phyloP scores from a whole-genome alignment of 1,140 invertebrate species.

The Pentalonia nigronervosa region DNA sequence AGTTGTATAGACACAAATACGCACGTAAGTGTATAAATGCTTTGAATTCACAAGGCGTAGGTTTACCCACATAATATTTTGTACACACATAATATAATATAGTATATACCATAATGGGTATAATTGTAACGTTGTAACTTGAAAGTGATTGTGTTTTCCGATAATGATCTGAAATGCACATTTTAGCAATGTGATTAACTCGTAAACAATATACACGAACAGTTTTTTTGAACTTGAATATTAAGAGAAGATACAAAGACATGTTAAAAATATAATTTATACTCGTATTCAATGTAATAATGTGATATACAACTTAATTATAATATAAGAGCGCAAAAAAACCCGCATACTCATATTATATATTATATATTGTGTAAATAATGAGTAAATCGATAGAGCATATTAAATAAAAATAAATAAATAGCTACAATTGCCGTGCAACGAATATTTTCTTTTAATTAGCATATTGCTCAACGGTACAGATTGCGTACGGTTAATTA shows the following conservation, averaged over 20 bases:
- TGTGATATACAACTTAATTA: too few relatives aligned
- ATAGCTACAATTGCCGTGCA: too few relatives aligned
- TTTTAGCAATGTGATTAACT: not conserved
- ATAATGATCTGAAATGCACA: not conserved
- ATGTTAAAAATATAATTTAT: not conserved
- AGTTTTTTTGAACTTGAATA: not conserved
- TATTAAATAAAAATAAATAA: too few relatives aligned
- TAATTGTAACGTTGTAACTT: not conserved
- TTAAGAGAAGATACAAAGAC: not conserved
- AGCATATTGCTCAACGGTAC: too few relatives aligned
- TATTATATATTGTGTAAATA: not conserved
- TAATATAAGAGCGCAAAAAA: not conserved
- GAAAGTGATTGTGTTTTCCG: not conserved
- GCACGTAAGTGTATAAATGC: not conserved
- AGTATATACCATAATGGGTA: not conserved
- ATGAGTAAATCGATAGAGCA: not conserved
- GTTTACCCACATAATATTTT: not conserved
- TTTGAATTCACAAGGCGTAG: not conserved
- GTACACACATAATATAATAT: not conserved
- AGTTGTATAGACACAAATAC: not conserved
- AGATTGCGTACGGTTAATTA: too few relatives aligned
- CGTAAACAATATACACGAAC: not conserved
- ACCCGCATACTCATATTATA: not conserved
- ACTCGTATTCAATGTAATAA: not conserved
- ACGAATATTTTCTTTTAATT: too few relatives aligned